Evolutionary conservation across 2,113 vertebrate species (phyloP), one percentile per base, ranked within the genome.

Genomic region (Ursus arctos): DNA sequence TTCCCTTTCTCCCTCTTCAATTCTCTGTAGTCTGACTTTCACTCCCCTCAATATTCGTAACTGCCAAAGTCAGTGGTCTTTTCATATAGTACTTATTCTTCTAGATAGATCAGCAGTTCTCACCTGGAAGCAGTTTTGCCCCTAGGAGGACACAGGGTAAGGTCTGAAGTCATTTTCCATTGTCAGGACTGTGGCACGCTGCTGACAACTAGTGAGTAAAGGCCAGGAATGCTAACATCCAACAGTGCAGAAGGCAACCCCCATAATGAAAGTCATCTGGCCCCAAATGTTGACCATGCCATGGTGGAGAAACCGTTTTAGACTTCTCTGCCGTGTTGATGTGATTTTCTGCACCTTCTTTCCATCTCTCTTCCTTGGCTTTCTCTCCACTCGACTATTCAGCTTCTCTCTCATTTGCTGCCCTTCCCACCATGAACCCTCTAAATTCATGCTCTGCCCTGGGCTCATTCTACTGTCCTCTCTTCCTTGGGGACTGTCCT

Each of bases 231-330:
- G 74, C 33, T 28, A 65, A 33, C 36, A 33, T 3, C 22, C 67
- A 67, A 14, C 18, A 24, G 49, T 4, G 19, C 10, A 33, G 22
- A 49, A 40, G 67, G 43, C 13, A 43, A 51, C 9, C 40, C 24
- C 71, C 2, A 0, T 3, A 40, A 47, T 4, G 22, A 36, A 63
- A 36, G 33, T 6, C 22, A 53, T 10, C 36, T 0, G 18, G 74
- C 31, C 53, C 43, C 11, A 4, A 4, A 9, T 0, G 15, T 2
- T 11, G 0, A 8, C 1, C 12, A n/a, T 0, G 53, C 43, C 0
- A 1, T 0, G 16, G 21, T 3, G 7, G 43, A 21, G 65, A 5
- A 0, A 24, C 40, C 6, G 21, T 40, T n/a, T 26, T 7, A 21
- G 72, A n/a, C 63, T 1, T 61, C 55, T n/a, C 57, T 4, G 33